Base-by-base conservation (phyloP, 2,888 invertebrate species). In the Fragum sueziense region DNA sequence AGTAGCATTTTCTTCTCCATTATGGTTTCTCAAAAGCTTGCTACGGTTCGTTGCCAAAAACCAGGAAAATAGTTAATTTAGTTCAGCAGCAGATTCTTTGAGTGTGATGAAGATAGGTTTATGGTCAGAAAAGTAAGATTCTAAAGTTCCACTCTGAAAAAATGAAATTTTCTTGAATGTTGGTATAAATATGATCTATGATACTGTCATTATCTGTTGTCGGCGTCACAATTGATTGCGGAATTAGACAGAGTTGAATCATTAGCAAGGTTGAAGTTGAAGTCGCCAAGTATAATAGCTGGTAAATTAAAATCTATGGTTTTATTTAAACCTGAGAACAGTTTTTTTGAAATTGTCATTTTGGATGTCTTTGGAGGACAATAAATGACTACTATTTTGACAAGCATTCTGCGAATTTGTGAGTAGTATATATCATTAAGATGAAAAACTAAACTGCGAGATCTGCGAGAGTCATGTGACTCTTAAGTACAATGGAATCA, bases 61-160 rank as follows among this genome's bases (percentile, higher is more conserved):
- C 37, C 37, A 37, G 37, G 37, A 37, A n/a, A n/a, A 37, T 6
- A 37, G 37, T 37, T 37, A 37, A 37, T 37, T 37, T 37, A 37
- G 37, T 37, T 37, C 37, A 37, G 37, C 37, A 37, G 37, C 37
- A 37, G 37, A 14, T 37, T 37, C 37, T 52, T 52, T 52, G 52
- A n/a, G 22, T 52, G 52, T n/a, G 22, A 52, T 17, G 22, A 52
- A 52, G 22, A 52, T 52, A n/a, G 52, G n/a, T 52, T 52, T 52
- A 22, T 52, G 52, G 22, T 52, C 52, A 52, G 52, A 52, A 52
- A n/a, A 52, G 52, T 52, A 52, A n/a, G 52, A 52, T 52, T 52
- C 52, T 22, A 52, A 52, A n/a, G 52, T 52, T 52, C 52, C 52
- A n/a, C 22, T 6, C 22, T 22, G 20, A 52, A n/a, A 14, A 17